A percentile compares a stretch with the other conserved stretches of the same genome.
Evolutionary conservation across 2,113 vertebrate species (phyloP).

Genomic region (Pseudorhombus dupliciocellatus): DNA sequence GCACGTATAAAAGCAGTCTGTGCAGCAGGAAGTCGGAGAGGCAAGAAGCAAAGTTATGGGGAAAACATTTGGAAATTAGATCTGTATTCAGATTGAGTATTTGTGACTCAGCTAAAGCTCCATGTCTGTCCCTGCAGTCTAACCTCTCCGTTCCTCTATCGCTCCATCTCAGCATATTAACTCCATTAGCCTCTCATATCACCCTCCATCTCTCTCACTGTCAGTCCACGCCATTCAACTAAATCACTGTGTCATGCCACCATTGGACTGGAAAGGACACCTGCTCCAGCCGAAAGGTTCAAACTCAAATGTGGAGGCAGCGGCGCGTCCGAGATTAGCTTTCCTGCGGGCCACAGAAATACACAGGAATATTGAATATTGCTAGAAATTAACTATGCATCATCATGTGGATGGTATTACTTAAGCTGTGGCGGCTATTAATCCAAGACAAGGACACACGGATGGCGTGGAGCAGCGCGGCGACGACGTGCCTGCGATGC

Average conservation of each 20-base stretch:
- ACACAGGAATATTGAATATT: constrained; percentile 19
- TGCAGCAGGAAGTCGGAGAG: constrained; percentile 15
- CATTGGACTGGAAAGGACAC: constrained; percentile 58
- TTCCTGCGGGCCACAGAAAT: constrained; percentile 19
- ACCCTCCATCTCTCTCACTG: constrained; percentile 59
- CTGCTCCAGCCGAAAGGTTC: constrained; percentile 42
- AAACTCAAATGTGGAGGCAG: constrained; percentile 30
- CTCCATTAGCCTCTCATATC: constrained; percentile 67
- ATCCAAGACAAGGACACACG: constrained; percentile 31
- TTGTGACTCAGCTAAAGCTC: constrained; percentile 27
- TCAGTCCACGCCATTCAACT: constrained; percentile 47
- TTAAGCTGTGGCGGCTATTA: constrained; percentile 33
- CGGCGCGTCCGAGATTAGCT: constrained; percentile 50
- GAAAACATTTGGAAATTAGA: constrained; percentile 43
- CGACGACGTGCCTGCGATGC: constrained; percentile 55
- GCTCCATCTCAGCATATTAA: constrained; percentile 68
- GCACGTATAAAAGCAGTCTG: constrained; percentile 5
- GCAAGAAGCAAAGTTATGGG: constrained; percentile 25
- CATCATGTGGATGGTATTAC: neutral
- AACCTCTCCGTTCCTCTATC: constrained; percentile 46
- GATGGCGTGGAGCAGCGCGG: constrained; percentile 19
- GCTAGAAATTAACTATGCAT: constrained; percentile 1
- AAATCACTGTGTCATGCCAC: constrained; percentile 50
- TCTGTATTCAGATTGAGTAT: constrained; percentile 33
- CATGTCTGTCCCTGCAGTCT: constrained; percentile 29